Evolutionary conservation across 2,888 invertebrate genomes (phyloP), one percentile per base, ranked within the genome.

Genomic region (Amphipyra berbera): DNA sequence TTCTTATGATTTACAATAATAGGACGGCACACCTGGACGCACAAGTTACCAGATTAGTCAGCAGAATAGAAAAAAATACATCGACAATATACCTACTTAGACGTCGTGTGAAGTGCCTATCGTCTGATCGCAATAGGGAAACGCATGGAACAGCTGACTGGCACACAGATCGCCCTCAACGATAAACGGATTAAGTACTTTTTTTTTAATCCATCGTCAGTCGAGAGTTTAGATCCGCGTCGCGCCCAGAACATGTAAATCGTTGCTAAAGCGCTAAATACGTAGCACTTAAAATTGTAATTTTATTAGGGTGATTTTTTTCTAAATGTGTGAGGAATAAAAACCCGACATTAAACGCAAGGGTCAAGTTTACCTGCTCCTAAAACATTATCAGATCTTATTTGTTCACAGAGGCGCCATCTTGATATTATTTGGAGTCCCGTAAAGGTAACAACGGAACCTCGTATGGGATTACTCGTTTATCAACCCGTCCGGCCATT

Each of bases 331-430:
- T 60, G 66, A 61, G 65, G 56, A 73, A 83, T 82, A 84, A 78
- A 83, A 78, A 77, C 75, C 61, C 48, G 58, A 78, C 72, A 72
- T 82, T 79, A 82, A 82, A 85, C 68, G 76, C 73, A 75, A 65
- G 76, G 82, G 83, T 83, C 83, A 82, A 73, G 65, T 79, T 78
- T 89, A 89, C 88, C 88, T 88, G 89, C 80, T 67, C 68, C 66
- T 68, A 78, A 71, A 76, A 67, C 64, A 68, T 85, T 88, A 88
- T 88, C 89, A 82, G 88, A 88, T 89, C 82, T 77, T 78, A 82
- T 86, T 83, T 81, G 77, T 78, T 79, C 68, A 79, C 74, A 67
- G 82, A 84, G 88, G 86, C 88, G 88, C 88, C 88, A 88, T 86
- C 82, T 85, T 79, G 73, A 77, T 79, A 75, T 79, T 69, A 73